Percentiles rank a stretch among this genome's conserved stretches.
Evolutionary conservation across 2,888 invertebrate species (phyloP).

Genomic region (Dioctria rufipes): DNA sequence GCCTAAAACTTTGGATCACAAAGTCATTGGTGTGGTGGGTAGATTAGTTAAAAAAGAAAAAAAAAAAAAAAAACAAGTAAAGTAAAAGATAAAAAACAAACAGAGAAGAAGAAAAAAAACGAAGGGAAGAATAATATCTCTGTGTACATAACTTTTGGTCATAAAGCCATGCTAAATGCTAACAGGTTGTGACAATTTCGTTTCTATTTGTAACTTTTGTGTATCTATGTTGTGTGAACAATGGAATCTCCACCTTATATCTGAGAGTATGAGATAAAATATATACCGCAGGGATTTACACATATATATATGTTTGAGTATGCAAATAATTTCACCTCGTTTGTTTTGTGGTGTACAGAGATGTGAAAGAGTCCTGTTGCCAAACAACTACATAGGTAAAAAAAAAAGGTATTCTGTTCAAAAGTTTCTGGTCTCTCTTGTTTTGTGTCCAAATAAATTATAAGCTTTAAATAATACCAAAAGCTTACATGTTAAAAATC

Average conservation of each 20-base stretch:
- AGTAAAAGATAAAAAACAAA: too few species aligned
- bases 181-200: slow-evolving; percentile 44
- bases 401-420: too few species aligned
- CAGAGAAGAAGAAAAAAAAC: too few species aligned
- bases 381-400: not conserved
- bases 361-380: not conserved
- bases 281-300: slow-evolving; percentile 22
- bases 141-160: slow-evolving; percentile 9
- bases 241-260: slow-evolving; percentile 1
- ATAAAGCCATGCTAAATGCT: slow-evolving; percentile 15
- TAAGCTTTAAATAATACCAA: not conserved
- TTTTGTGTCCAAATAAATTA: slow-evolving; percentile 7
- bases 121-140: not conserved
- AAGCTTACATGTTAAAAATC: not conserved
- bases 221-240: not conserved
- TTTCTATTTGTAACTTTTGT: slow-evolving; percentile 25
- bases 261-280: slow-evolving; percentile 32
- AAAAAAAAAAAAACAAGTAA: too few species aligned
- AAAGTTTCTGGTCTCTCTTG: not conserved
- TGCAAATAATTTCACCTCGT: slow-evolving; percentile 43
- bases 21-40: too few species aligned
- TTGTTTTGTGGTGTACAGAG: slow-evolving; percentile 1
- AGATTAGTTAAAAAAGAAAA: too few species aligned
- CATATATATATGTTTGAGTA: slow-evolving; percentile 21
- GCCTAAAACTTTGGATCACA: not conserved